Conservation (phyloP, 1,140 invertebrate genomes). For the Bradynema listronoti region DNA sequence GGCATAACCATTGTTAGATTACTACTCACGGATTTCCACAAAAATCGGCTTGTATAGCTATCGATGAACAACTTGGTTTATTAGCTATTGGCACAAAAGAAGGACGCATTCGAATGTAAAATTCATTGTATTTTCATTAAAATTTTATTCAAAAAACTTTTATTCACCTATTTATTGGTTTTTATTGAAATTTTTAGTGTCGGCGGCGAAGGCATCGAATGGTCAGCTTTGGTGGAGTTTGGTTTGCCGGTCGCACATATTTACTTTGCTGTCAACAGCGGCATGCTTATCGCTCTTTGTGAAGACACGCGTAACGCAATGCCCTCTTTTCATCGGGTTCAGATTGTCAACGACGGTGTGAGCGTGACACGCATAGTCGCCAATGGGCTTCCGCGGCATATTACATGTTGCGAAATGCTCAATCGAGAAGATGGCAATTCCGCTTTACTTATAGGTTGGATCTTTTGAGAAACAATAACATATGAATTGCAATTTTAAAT, state of each 20-base stretch:
- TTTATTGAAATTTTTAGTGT: constrained; percentile 5
- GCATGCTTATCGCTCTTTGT: constrained; percentile 14
- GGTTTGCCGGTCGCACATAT: constrained; percentile 17
- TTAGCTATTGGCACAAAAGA: constrained; percentile 35
- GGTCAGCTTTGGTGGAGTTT: constrained; percentile 3
- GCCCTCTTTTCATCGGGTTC: constrained; percentile 12
- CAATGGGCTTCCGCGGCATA: constrained; percentile 12
- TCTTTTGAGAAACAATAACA: too few species aligned
- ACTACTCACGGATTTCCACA: constrained; percentile 33
- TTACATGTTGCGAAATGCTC: constrained; percentile 22
- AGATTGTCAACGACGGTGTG: constrained; percentile 15
- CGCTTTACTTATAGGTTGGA: constrained; percentile 24
- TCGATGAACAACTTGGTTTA: constrained; percentile 19
- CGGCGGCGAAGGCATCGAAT: constrained; percentile 7
- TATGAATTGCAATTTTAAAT: too few species aligned
- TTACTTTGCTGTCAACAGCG: constrained; percentile 19
- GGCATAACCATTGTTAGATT: constrained; percentile 14
- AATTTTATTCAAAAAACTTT: background rate
- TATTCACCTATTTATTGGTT: background rate
- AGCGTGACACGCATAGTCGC: constrained; percentile 6
- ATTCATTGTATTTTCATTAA: constrained; percentile 1
- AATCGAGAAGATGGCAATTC: constrained; percentile 11
- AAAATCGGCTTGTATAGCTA: constrained; percentile 24
- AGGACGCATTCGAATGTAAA: constrained; percentile 26
- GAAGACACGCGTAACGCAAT: constrained; percentile 7